A percentile compares a stretch with the other conserved stretches of the same genome.
Conservation (phyloP, 2,888 invertebrate species). For the Lepas anatifera region DNA sequence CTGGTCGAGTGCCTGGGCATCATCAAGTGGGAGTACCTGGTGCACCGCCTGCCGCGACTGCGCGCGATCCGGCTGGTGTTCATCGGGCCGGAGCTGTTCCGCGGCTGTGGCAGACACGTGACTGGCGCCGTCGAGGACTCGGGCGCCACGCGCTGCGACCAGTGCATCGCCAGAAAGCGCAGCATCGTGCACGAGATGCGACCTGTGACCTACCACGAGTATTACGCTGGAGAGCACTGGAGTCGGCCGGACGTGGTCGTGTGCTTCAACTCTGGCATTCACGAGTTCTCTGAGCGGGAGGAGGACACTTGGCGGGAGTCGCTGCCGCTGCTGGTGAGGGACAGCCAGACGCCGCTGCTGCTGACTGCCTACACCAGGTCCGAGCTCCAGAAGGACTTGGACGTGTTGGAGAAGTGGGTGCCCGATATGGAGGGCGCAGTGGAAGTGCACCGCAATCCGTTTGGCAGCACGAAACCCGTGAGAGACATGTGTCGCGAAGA, state of each 20-base stretch:
- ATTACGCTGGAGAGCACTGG: constrained; percentile 7
- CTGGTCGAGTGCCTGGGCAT: constrained; percentile 18
- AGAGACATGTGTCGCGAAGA: constrained; percentile 18
- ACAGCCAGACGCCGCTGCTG: constrained; percentile 15
- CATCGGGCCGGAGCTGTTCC: constrained; percentile 21
- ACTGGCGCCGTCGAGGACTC: constrained; percentile 19
- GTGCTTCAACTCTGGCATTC: constrained; percentile 23
- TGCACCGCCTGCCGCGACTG: constrained; percentile 19
- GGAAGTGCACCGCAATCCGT: constrained; percentile 16
- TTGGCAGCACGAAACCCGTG: constrained; percentile 18
- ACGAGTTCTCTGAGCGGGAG: constrained; percentile 16
- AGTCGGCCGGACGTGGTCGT: constrained; percentile 18
- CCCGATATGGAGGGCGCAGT: not conserved
- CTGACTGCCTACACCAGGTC: constrained; percentile 20
- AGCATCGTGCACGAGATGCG: constrained; percentile 1
- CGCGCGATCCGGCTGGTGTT: constrained; percentile 16
- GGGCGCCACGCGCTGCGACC: constrained; percentile 18
- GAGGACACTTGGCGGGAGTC: constrained; percentile 16
- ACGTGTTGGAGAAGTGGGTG: not conserved
- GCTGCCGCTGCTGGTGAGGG: constrained; percentile 9
- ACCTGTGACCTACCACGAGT: not conserved
- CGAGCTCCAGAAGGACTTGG: constrained; percentile 19
- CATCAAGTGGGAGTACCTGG: constrained; percentile 21
- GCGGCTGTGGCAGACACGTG: constrained; percentile 12
- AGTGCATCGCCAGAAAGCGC: constrained; percentile 15